These are phyloP conservation scores for Vulpes vulpes DNA, from an alignment of 2,113 vertebrate species.

Conservation along the genomic window DNA sequence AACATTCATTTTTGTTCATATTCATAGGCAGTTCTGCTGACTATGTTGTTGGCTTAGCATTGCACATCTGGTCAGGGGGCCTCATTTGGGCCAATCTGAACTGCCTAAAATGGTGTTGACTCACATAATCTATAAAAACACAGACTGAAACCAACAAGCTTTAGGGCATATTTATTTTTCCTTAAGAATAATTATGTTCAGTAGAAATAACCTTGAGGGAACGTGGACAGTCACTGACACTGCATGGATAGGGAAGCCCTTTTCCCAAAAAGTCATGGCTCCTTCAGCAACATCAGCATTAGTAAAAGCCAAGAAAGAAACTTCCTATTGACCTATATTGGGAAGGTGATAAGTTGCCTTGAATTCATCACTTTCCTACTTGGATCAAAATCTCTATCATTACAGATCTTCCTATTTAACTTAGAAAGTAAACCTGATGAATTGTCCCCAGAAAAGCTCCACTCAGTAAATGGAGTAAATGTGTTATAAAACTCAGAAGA, in stretches of 20 bases:
- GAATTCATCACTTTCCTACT: slow-evolving; percentile 1
- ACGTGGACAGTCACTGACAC: neutral
- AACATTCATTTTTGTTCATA: slow-evolving; percentile 44
- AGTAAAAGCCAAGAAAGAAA: neutral
- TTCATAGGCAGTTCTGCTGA: slow-evolving; percentile 53
- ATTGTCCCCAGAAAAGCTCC: neutral
- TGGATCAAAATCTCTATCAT: slow-evolving; percentile 27
- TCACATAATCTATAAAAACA: slow-evolving; percentile 42
- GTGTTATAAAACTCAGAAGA: slow-evolving; percentile 47
- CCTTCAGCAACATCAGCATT: neutral
- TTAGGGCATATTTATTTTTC: neutral
- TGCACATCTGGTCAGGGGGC: neutral
- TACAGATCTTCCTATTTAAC: slow-evolving; percentile 26
- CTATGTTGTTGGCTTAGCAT: slow-evolving; percentile 38
- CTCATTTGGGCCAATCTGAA: slow-evolving; percentile 9
- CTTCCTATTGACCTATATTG: neutral
- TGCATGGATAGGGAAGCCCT: neutral
- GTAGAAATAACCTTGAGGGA: neutral
- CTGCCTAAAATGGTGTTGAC: neutral
- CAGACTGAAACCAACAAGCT: neutral
- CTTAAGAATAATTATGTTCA: neutral
- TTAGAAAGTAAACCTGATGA: slow-evolving; percentile 50
- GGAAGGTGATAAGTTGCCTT: neutral
- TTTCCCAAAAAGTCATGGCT: neutral
- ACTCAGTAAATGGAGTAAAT: slow-evolving; percentile 52